phyloP scores from a whole-genome alignment of 2,888 invertebrate genomes.

The Rhorus exstirpatorius region DNA sequence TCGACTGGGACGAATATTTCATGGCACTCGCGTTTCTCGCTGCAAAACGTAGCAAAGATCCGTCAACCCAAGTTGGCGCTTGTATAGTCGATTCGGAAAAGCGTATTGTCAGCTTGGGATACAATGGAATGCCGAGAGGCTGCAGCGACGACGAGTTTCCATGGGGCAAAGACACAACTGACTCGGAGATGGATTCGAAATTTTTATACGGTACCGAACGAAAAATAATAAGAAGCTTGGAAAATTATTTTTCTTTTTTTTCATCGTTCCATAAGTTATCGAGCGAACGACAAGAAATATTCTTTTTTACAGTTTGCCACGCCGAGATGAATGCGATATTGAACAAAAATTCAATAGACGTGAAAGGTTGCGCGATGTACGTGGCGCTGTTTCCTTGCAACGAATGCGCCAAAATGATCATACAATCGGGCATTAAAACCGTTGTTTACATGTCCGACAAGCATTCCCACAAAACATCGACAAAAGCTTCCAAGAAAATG shows the following conservation, averaged over 20 bases:
- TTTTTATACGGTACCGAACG: constrained; percentile 91
- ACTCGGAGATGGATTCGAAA: constrained; percentile 91
- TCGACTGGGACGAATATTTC: constrained; percentile 97
- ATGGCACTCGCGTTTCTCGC: constrained; percentile 97
- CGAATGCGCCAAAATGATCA: constrained; percentile 98
- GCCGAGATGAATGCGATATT: constrained; percentile 99
- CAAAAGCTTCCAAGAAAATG: constrained; percentile 93
- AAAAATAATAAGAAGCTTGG: not conserved
- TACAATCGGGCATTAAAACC: constrained; percentile 95
- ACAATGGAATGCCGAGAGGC: constrained; percentile 98
- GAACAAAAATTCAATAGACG: constrained; percentile 93
- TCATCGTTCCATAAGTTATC: too few relatives aligned
- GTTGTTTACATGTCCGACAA: constrained; percentile 95
- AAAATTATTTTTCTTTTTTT: constrained; percentile 5
- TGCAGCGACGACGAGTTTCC: constrained; percentile 96
- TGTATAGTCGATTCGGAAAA: constrained; percentile 96
- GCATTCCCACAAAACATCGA: constrained; percentile 89
- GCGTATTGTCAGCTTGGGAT: constrained; percentile 96
- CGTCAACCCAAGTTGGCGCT: constrained; percentile 96
- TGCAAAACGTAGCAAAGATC: constrained; percentile 98
- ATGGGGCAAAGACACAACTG: constrained; percentile 91
- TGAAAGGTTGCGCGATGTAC: constrained; percentile 94
- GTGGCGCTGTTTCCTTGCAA: constrained; percentile 98
- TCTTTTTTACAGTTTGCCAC: constrained; percentile 92
- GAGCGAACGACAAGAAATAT: constrained; percentile 20